Base-by-base conservation (phyloP, 2,113 vertebrate species). In the Toxostoma redivivum region DNA sequence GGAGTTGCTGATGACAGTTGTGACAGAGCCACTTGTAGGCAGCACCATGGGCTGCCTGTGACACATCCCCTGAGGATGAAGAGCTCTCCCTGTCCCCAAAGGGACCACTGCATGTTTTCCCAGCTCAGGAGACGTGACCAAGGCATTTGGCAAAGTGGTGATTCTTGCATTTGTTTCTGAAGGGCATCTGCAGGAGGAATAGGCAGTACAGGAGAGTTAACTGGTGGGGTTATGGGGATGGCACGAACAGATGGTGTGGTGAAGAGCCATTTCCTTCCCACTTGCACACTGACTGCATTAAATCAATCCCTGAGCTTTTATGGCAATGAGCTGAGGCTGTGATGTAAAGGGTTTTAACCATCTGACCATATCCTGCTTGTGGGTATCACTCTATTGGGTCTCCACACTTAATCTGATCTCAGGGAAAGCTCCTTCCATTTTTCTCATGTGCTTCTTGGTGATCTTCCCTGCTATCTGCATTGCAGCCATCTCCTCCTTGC, bases 241-340 rank as follows among this genome's bases (percentile, higher is more conserved):
- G 83, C 64, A 81, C 8, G 76, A 94, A 44, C 88, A 95, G 92
- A 95, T 77, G 85, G 90, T 70, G 60, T 64, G 87, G 81, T 95
- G 85, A 94, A 71, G 85, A 90, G 56, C 71, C 88, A 96, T 90
- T 93, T 92, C 90, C 94, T 82, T 86, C 64, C 66, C 72, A 92
- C 74, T 88, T 86, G 53, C 67, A 66, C 3, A 3, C 77, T 74
- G 91, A 66, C 61, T 91, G 82, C 72, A 48, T 71, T 92, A 94
- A 96, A 92, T 88, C 92, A 92, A 42, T 67, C 72, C 64, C 79
- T 81, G 82, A 81, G 88, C 60, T 93, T 94, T 83, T 72, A 70
- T 38, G 67, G 76, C 76, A 88, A 73, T n/a, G 82, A 73, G 42
- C 76, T 60, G 23, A 60, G 81, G 64, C 79, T 93, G 81, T 88